These are phyloP conservation scores for Phrynocephalus vlangalii DNA, from an alignment of 2,797 vertebrate species.

Conservation along the genomic window DNA sequence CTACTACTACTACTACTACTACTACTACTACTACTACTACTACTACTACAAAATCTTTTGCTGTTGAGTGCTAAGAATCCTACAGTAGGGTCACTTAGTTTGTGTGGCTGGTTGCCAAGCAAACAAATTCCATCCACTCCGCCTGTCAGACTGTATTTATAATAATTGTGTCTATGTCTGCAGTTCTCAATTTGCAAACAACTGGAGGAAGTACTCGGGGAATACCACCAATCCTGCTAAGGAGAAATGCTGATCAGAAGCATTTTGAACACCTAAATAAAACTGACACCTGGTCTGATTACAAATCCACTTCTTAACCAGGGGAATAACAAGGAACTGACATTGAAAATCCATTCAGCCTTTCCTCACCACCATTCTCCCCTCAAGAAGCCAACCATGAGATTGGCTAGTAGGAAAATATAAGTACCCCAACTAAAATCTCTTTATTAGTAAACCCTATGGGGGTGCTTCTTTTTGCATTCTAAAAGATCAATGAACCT, in stretches of 20 bases:
- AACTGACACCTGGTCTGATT: background rate
- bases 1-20: too few relatives aligned
- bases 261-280: background rate
- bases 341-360: background rate
- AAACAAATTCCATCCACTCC: conserved; percentile 46
- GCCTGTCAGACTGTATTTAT: conserved; percentile 16
- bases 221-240: conserved; percentile 4
- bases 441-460: background rate
- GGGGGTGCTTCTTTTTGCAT: background rate
- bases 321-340: background rate
- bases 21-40: too few relatives aligned
- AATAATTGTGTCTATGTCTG: conserved; percentile 16
- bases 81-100: conserved; percentile 43
- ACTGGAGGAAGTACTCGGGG: background rate
- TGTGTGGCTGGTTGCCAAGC: conserved; percentile 55
- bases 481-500: background rate
- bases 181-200: background rate
- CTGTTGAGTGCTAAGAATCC: conserved; percentile 42
- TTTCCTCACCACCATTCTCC: background rate
- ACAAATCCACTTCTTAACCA: conserved; percentile 2
- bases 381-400: background rate
- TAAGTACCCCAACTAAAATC: background rate
- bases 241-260: background rate
- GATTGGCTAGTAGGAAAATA: background rate
- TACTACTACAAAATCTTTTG: background rate